phyloP scores from a whole-genome alignment of 1,140 invertebrate species.

The Anastatus disparis region DNA sequence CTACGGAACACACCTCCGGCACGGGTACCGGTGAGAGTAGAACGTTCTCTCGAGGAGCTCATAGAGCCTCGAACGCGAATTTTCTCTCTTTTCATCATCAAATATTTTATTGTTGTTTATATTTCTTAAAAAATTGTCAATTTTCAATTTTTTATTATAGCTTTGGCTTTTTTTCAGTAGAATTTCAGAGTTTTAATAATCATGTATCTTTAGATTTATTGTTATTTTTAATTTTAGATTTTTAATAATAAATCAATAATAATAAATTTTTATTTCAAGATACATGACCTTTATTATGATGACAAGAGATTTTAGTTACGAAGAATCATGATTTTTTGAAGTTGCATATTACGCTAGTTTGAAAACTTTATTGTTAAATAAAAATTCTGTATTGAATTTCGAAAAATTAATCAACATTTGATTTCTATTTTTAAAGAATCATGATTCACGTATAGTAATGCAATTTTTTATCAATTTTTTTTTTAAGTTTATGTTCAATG shows the following conservation, averaged over 20 bases:
- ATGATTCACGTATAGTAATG: not conserved
- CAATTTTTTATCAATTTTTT: not conserved
- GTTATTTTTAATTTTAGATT: too few species aligned
- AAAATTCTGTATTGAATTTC: too few species aligned
- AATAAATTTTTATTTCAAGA: not conserved
- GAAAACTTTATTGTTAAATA: too few species aligned
- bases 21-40: slow-evolving; percentile 72
- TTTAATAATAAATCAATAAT: too few species aligned
- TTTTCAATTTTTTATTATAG: too few species aligned
- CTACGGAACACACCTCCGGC: slow-evolving; percentile 83
- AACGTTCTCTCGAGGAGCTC: slow-evolving; percentile 37
- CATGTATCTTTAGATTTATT: too few species aligned
- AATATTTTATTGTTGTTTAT: too few species aligned
- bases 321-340: not conserved
- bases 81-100: slow-evolving; percentile 23
- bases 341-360: not conserved
- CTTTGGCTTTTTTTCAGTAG: too few species aligned
- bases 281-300: slow-evolving; percentile 10
- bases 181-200: too few species aligned
- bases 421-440: not conserved
- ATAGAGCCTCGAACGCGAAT: slow-evolving; percentile 37
- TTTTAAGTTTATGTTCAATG: not conserved
- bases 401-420: too few species aligned
- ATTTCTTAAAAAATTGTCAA: too few species aligned
- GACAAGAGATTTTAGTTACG: slow-evolving; percentile 12